Conservation (phyloP, 2,888 invertebrate species). For the Osedax fenrisi region DNA sequence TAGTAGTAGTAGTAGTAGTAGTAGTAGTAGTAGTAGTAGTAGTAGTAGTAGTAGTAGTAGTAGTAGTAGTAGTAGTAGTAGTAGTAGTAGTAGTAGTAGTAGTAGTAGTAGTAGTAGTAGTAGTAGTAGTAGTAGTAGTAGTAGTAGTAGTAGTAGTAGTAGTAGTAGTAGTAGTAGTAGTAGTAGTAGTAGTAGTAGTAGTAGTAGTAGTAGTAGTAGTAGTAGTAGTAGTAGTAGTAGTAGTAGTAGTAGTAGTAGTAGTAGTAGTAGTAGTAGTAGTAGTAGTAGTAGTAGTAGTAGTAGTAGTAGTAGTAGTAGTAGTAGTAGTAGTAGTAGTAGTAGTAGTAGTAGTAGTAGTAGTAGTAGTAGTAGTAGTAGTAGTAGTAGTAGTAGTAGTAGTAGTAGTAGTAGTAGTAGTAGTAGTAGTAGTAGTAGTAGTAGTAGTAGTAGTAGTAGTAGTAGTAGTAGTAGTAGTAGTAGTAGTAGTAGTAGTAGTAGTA, state of each 20-base stretch:
- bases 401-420: neutral
- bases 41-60: neutral
- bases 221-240: neutral
- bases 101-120: neutral
- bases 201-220: neutral
- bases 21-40: neutral
- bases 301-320: neutral
- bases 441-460: neutral
- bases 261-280: neutral
- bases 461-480: neutral
- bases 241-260: neutral
- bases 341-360: neutral
- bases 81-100: neutral
- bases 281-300: neutral
- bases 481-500: neutral
- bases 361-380: neutral
- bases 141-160: neutral
- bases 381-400: neutral
- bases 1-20: neutral
- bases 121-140: neutral
- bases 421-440: neutral
- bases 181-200: neutral
- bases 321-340: neutral
- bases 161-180: neutral
- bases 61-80: neutral